These are phyloP conservation scores for Podotricha telesiphe DNA, from an alignment of 2,888 invertebrate genomes.

Conservation along the genomic window DNA sequence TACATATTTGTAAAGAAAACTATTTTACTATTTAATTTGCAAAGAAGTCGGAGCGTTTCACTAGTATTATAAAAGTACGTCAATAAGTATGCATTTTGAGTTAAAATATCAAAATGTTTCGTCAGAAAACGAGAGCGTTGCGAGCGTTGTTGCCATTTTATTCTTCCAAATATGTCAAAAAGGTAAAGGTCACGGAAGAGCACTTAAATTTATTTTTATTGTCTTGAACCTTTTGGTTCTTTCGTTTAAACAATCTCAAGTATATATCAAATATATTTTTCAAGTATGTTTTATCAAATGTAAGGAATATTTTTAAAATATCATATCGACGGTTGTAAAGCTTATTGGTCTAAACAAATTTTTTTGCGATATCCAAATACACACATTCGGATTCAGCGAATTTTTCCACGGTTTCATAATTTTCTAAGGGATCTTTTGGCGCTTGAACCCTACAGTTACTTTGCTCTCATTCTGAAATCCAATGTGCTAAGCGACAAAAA, in stretches of 20 bases:
- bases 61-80: neutral
- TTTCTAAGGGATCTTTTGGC: too few relatives aligned
- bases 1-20: neutral
- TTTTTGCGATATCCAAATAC: too few relatives aligned
- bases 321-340: too few relatives aligned
- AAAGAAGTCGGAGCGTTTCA: neutral
- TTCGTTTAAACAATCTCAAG: neutral
- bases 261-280: neutral
- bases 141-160: slow-evolving; percentile 14
- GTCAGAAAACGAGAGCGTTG: slow-evolving; percentile 10
- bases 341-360: too few relatives aligned
- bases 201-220: slow-evolving; percentile 1
- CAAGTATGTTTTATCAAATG: neutral
- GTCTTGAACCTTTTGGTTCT: neutral
- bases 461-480: too few relatives aligned
- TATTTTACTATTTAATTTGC: neutral
- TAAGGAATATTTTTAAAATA: neutral
- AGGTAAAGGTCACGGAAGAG: slow-evolving; percentile 8
- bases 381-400: too few relatives aligned
- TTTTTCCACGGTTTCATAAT: too few relatives aligned
- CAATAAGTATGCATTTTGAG: too few relatives aligned
- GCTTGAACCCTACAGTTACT: too few relatives aligned
- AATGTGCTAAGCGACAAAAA: too few relatives aligned
- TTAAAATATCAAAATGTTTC: slow-evolving; percentile 13
- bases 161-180: slow-evolving; percentile 22